Base-by-base conservation (phyloP, 2,888 invertebrate species). In the Abrostola triplasia region DNA sequence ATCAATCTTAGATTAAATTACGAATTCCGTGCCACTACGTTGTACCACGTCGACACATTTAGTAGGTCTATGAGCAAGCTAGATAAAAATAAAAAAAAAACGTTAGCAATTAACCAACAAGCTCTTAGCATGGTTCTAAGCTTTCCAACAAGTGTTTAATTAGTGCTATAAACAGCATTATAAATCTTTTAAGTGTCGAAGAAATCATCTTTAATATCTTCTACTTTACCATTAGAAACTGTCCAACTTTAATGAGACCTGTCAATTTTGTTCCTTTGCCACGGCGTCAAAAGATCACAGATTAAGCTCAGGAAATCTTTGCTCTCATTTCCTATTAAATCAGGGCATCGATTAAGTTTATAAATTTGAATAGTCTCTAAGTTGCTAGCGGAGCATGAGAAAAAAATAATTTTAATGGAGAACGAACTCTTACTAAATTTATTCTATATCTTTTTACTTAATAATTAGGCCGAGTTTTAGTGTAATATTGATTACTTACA, bases 161-260 rank as follows among this genome's bases (percentile, higher is more conserved):
- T 41, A 73, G 42, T 38, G 61, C 49, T 69, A 58, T 58, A 54
- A 56, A 67, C 65, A 69, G 35, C 50, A 63, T 62, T 64, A 67
- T 70, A 64, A 64, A 66, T 58, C 58, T 37, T n/a, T 47, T 58
- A 52, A 58, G 56, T 66, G 66, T 70, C 63, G 60, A 72, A 70
- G 66, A 42, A 73, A 76, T 80, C 77, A 73, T 77, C 77, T 72
- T 66, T 71, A 70, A 62, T 70, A 71, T 71, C 71, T 71, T 64
- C 64, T 81, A 78, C 80, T 84, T 76, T 67, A 79, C 73, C 84
- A 85, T 87, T 87, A 86, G 74, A 80, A 79, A 80, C 84, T 83
- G 81, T 84, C 84, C 60, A 85, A 90, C 84, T 90, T 90, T 89
- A 89, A 89, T 89, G 87, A 89, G 86, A 89, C 83, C 89, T 89